Evolutionary conservation across 2,888 invertebrate species (phyloP).

Genomic region (Oxyteleia sp.): DNA sequence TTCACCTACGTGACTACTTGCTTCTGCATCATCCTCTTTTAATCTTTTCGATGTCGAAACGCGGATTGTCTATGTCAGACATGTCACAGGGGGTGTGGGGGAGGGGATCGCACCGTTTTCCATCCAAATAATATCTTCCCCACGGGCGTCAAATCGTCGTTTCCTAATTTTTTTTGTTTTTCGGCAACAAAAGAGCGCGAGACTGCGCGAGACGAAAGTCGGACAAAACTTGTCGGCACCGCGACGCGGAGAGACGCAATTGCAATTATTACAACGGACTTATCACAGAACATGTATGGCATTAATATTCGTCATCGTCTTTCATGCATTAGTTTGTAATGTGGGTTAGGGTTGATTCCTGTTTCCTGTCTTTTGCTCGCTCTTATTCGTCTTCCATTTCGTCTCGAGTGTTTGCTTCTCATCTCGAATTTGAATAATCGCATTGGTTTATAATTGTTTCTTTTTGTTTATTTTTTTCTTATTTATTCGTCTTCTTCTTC

Average conservation of each 20-base stretch:
- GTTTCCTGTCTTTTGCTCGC: slow-evolving; percentile 38
- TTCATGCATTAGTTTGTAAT: slow-evolving; percentile 82
- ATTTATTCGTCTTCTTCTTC: not conserved
- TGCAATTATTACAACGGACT: slow-evolving; percentile 88
- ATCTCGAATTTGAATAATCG: slow-evolving; percentile 5
- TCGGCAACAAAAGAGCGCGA: slow-evolving; percentile 68
- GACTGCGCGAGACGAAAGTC: slow-evolving; percentile 69
- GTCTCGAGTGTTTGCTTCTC: slow-evolving; percentile 32
- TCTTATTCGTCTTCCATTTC: slow-evolving; percentile 41
- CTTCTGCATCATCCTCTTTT: too few relatives aligned
- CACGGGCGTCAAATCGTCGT: not conserved
- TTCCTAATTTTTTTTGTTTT: slow-evolving; percentile 13
- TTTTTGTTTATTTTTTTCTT: too few relatives aligned
- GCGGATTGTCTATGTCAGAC: too few relatives aligned
- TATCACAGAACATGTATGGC: slow-evolving; percentile 88
- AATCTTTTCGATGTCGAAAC: too few relatives aligned
- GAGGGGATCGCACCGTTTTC: slow-evolving; percentile 7
- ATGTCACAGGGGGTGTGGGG: too few relatives aligned
- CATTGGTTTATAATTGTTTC: not conserved
- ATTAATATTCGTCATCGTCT: slow-evolving; percentile 87
- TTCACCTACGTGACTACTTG: too few relatives aligned
- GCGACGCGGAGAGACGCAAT: slow-evolving; percentile 83
- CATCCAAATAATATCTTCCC: too few relatives aligned
- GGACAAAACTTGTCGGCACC: slow-evolving; percentile 67
- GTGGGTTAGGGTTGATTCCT: slow-evolving; percentile 76